These are phyloP conservation scores for Clostera curtula DNA, from an alignment of 2,888 invertebrate genomes.

Conservation along the genomic window DNA sequence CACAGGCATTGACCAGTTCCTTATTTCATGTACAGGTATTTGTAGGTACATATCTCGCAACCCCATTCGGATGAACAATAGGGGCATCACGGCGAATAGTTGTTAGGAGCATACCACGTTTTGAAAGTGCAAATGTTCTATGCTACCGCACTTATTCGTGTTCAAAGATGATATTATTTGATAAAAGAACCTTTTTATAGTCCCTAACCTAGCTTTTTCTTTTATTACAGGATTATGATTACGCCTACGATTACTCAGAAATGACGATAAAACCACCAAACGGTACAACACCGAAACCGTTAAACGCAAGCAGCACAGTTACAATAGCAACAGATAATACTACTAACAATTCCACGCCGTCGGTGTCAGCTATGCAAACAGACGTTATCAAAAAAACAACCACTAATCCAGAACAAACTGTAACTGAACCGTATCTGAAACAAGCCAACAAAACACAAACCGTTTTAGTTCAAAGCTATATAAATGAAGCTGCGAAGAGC, in stretches of 20 bases:
- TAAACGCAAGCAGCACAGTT: slow-evolving; percentile 34
- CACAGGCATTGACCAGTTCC: too few relatives aligned
- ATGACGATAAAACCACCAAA: slow-evolving; percentile 79
- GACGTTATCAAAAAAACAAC: slow-evolving; percentile 18
- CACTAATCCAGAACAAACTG: slow-evolving; percentile 17
- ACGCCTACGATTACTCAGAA: slow-evolving; percentile 82
- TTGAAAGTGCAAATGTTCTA: too few relatives aligned
- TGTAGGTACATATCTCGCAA: too few relatives aligned
- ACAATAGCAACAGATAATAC: slow-evolving; percentile 28
- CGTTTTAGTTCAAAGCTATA: slow-evolving; percentile 10
- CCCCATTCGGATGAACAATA: too few relatives aligned
- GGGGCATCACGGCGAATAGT: too few relatives aligned
- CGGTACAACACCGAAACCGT: slow-evolving; percentile 57
- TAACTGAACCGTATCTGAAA: slow-evolving; percentile 10
- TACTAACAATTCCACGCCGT: slow-evolving; percentile 21
- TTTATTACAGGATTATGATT: slow-evolving; percentile 80
- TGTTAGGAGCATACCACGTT: too few relatives aligned
- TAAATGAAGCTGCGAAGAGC: slow-evolving; percentile 5
- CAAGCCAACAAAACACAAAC: slow-evolving; percentile 8
- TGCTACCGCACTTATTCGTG: too few relatives aligned
- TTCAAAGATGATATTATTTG: too few relatives aligned
- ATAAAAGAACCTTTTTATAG: too few relatives aligned
- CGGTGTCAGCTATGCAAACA: slow-evolving; percentile 18
- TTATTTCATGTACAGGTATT: too few relatives aligned
- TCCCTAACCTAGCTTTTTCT: slow-evolving; percentile 1